phyloP scores from a whole-genome alignment of 2,888 invertebrate genomes.

The Sarcophaga carnaria region DNA sequence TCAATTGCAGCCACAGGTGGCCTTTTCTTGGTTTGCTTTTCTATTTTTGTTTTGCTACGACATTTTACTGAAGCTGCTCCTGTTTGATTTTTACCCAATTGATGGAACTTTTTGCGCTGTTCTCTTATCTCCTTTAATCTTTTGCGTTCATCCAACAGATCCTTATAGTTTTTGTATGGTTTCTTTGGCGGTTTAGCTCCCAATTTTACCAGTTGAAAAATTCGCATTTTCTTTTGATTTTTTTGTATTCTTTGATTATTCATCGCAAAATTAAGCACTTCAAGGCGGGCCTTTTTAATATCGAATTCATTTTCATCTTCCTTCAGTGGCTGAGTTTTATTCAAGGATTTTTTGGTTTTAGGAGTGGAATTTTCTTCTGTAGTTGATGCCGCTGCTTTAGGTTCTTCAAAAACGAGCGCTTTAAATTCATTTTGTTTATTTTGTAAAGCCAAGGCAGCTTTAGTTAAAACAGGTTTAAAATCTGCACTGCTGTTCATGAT shows the following conservation, averaged over 20 bases:
- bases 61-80: slow-evolving; percentile 84
- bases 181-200: slow-evolving; percentile 92
- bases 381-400: slow-evolving; percentile 54
- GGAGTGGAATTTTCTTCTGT: not conserved
- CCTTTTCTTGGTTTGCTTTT: slow-evolving; percentile 82
- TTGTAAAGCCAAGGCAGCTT: slow-evolving; percentile 77
- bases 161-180: slow-evolving; percentile 88
- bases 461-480: slow-evolving; percentile 78
- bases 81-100: slow-evolving; percentile 84
- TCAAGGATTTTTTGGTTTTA: not conserved
- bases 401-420: slow-evolving; percentile 77
- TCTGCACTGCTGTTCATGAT: slow-evolving; percentile 63
- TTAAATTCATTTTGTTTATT: slow-evolving; percentile 74
- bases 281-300: slow-evolving; percentile 89
- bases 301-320: slow-evolving; percentile 83
- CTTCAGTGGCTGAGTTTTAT: not conserved
- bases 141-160: slow-evolving; percentile 85
- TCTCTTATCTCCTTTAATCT: slow-evolving; percentile 83
- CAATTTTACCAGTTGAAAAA: slow-evolving; percentile 88
- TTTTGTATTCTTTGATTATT: slow-evolving; percentile 86
- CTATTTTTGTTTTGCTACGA: slow-evolving; percentile 74
- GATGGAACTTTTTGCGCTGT: slow-evolving; percentile 83
- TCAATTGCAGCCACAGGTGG: slow-evolving; percentile 82
- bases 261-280: slow-evolving; percentile 92
- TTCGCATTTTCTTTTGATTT: slow-evolving; percentile 90